A percentile compares a stretch with the other conserved stretches of the same genome.
Evolutionary conservation across 2,888 invertebrate species (phyloP).

Genomic region (Microdon myrmicae): DNA sequence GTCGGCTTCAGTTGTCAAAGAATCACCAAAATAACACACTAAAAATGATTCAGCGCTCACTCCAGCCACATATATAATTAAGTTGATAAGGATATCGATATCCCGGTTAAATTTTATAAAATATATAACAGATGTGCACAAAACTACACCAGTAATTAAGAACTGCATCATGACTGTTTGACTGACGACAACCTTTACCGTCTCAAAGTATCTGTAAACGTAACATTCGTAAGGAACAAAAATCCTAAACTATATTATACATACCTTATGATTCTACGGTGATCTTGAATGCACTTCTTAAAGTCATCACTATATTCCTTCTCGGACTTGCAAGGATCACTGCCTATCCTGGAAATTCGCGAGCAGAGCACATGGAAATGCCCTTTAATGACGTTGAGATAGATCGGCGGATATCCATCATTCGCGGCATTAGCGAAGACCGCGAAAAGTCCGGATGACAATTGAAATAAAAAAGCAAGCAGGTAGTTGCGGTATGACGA

Average conservation of each 20-base stretch:
- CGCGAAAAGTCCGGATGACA: conserved; percentile 2
- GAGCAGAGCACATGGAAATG: conserved; percentile 23
- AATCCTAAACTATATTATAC: not conserved
- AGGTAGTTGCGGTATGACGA: not conserved
- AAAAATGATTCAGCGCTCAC: conserved; percentile 13
- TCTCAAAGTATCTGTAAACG: conserved; percentile 9
- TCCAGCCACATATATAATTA: not conserved
- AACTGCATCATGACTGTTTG: conserved; percentile 12
- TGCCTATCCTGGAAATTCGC: conserved; percentile 21
- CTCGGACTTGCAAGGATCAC: not conserved
- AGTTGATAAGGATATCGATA: conserved; percentile 3
- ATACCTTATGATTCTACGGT: conserved; percentile 17
- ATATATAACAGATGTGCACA: conserved; percentile 21
- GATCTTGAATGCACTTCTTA: conserved; percentile 14
- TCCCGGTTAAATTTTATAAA: conserved; percentile 5
- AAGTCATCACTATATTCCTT: conserved; percentile 19
- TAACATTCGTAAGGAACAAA: too few relatives aligned
- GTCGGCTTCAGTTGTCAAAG: conserved; percentile 13
- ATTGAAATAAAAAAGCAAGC: conserved; percentile 4
- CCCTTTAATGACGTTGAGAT: conserved; percentile 9
- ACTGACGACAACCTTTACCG: conserved; percentile 2
- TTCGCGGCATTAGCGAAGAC: conserved; percentile 6
- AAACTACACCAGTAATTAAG: conserved; percentile 8
- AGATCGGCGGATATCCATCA: conserved; percentile 15
- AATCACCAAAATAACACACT: conserved; percentile 21